Conservation (phyloP, 2,797 vertebrate species). For the Jordanella pulchra region DNA sequence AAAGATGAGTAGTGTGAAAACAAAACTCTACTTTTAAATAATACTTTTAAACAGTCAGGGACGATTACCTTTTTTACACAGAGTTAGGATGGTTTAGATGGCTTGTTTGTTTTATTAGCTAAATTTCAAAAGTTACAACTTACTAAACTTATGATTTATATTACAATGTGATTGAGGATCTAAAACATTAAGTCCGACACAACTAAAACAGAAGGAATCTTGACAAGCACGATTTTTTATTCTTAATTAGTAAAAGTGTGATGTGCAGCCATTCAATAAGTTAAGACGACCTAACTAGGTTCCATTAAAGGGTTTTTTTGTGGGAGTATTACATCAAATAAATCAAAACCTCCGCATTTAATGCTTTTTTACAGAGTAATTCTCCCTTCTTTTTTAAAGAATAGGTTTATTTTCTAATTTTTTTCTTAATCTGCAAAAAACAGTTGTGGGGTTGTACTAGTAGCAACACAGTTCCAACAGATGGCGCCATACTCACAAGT, state of each 20-base stretch:
- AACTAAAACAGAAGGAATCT: too few relatives aligned
- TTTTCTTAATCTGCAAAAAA: conserved; percentile 1
- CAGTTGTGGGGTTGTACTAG: neutral
- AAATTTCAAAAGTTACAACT: too few relatives aligned
- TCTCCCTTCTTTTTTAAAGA: neutral
- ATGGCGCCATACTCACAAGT: conserved; percentile 84
- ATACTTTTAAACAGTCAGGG: too few relatives aligned
- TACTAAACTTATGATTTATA: too few relatives aligned
- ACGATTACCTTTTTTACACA: too few relatives aligned
- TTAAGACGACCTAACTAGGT: neutral
- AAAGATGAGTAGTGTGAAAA: neutral
- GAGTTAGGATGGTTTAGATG: too few relatives aligned
- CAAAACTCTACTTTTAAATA: neutral
- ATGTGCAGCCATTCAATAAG: too few relatives aligned
- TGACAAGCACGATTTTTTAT: too few relatives aligned
- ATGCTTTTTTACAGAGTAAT: neutral
- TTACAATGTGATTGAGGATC: neutral
- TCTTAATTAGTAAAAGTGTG: too few relatives aligned
- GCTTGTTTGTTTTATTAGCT: too few relatives aligned
- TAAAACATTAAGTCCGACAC: neutral
- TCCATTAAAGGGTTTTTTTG: neutral
- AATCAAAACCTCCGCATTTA: neutral
- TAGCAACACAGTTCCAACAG: conserved; percentile 36
- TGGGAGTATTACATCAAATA: neutral
- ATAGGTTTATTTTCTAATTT: neutral